Evolutionary conservation across 2,888 invertebrate genomes (phyloP), one percentile per base, ranked within the genome.

Genomic region (Strigamia maritima): DNA sequence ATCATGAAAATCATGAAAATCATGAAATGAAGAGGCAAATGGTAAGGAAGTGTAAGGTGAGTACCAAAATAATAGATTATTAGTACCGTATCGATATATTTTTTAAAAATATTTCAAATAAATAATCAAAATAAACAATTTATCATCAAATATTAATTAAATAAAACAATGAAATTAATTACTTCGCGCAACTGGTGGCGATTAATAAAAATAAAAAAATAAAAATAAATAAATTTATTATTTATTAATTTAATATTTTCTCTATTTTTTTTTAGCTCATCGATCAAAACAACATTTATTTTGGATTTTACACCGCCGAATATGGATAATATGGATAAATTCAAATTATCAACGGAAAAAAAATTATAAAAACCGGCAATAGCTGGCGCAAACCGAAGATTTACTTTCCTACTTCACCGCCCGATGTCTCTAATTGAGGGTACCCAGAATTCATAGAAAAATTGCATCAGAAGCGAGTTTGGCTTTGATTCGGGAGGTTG

Each of bases 401-500:
- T 19, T n/a, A 54, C 4, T n/a, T 24, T 16, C 2, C 2, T 1
- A 70, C 4, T 14, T 28, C 28, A 1, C 14, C 70, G 28, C 70
- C n/a, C 24, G 14, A 70, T 26, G 70, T 12, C 70, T 10, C 26
- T 6, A 26, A 14, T 19, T 3, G 54, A 70, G 12, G 12, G 14
- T 70, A 28, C 70, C 70, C 70, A 70, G 26, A 70, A 70, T 70
- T 2, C 70, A 2, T 19, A 12, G 26, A 54, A 54, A 54, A 70
- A 70, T 70, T 70, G 70, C 70, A 70, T 70, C 70, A 70, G 70
- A 70, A 70, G 70, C 28, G 28, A 28, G 70, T 70, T 4, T 12
- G 70, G 26, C 70, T 28, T 70, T 70, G 70, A 70, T 70, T 70
- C 70, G 28, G 28, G 70, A 28, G 70, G 70, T 70, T 70, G 70